These are phyloP conservation scores for Neofelis nebulosa DNA, from an alignment of 2,113 vertebrate species.

Conservation along the genomic window DNA sequence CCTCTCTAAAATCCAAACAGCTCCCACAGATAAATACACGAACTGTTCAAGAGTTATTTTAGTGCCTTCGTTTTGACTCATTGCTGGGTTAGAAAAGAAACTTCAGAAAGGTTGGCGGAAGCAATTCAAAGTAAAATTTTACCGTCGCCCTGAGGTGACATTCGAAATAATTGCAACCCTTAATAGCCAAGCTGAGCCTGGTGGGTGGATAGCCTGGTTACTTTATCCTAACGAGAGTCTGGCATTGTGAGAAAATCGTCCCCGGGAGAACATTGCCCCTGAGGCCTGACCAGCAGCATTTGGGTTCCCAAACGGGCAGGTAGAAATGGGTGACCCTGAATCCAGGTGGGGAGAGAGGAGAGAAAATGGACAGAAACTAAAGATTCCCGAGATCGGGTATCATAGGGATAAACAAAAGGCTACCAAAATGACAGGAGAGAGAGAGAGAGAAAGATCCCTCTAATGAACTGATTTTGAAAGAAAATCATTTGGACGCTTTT, in stretches of 20 bases:
- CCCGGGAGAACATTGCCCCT: neutral
- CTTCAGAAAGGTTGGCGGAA: conserved; percentile 48
- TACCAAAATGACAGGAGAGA: neutral
- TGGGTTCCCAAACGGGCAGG: neutral
- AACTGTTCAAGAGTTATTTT: conserved; percentile 50
- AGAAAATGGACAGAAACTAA: conserved; percentile 45
- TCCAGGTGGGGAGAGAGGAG: neutral
- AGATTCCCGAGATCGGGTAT: neutral
- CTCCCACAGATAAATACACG: neutral
- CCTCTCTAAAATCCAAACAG: conserved; percentile 33
- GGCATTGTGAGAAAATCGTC: neutral
- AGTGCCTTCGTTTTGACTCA: conserved; percentile 61
- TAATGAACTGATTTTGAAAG: conserved; percentile 38
- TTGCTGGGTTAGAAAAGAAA: conserved; percentile 57
- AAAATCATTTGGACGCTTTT: conserved; percentile 40
- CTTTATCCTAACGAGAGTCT: conserved; percentile 34
- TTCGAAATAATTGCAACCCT: conserved; percentile 34
- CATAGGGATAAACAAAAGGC: conserved; percentile 29
- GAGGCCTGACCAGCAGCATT: neutral
- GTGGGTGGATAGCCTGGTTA: neutral
- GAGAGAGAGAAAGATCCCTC: neutral
- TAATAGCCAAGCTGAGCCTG: neutral
- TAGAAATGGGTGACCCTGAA: neutral
- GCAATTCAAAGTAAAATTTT: conserved; percentile 51
- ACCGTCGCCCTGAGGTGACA: conserved; percentile 50